Evolutionary conservation across 53 echinoderm and acorn worm genomes (phyloP), one percentile per base, ranked within the genome.

Genomic region (Paracentrotus lividus): DNA sequence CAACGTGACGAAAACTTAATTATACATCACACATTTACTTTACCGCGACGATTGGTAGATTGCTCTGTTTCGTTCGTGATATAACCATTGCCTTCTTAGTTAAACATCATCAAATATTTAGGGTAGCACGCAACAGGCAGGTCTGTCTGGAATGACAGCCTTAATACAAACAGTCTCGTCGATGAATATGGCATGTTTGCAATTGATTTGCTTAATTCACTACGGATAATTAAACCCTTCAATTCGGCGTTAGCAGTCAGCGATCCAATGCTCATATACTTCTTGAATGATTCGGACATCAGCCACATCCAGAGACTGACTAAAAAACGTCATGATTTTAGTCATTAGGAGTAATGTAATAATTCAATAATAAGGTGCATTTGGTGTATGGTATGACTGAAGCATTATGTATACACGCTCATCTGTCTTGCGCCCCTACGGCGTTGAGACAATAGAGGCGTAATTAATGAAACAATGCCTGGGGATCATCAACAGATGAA

Each of bases 391-490:
- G n/a, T n/a, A n/a, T n/a, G n/a, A n/a, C n/a, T n/a, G n/a, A n/a
- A n/a, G n/a, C n/a, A n/a, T n/a, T 72, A 34, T 20, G 6, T 38
- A 34, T 72, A 21, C 72, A 72, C 4, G 21, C 72, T 72, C 40
- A 72, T 4, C 72, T n/a, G 72, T 72, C 40, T 12, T 8, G 27
- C 40, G 27, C 40, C 72, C 72, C 40, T n/a, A 40, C 72, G 72
- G 72, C 72, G 72, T 72, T 27, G 72, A 81, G 81, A 81, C 47
- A 81, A 81, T 81, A 81, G 81, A 23, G 47, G 81, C 81, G 81
- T 81, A 81, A 81, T 81, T 81, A 47, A 81, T 81, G 81, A 44
- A 47, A 81, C 81, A 81, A 45, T 81, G 81, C 81, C 81, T 5
- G 8, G 26, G 81, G 81, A 45, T 81, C 81, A 45, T 81, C 81